phyloP scores from a whole-genome alignment of 2,797 vertebrate species.

The Nasua narica region DNA sequence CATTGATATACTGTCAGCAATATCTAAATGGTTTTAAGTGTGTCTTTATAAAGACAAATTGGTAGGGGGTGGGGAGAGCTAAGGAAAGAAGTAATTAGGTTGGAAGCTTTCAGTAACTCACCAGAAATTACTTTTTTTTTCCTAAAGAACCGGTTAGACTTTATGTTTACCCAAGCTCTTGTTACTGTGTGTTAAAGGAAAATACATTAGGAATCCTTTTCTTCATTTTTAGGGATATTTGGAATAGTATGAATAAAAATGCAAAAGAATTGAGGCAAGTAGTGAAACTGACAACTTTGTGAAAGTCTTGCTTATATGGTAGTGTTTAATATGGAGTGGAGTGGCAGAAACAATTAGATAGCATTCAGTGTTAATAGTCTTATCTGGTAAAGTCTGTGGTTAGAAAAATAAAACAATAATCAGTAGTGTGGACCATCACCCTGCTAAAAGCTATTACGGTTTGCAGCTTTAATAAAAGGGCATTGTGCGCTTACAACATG shows the following conservation, averaged over 20 bases:
- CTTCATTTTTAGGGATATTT: constrained; percentile 35
- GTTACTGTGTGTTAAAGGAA: neutral
- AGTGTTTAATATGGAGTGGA: neutral
- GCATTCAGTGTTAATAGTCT: constrained; percentile 37
- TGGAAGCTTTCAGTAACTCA: constrained; percentile 7
- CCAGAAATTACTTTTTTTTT: neutral
- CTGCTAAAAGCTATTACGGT: constrained; percentile 57
- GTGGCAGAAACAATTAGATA: neutral
- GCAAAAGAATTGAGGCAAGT: neutral
- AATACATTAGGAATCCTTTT: constrained; percentile 25
- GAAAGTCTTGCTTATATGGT: neutral
- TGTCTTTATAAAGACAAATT: constrained; percentile 27
- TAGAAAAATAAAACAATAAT: constrained; percentile 48
- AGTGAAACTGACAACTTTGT: constrained; percentile 29
- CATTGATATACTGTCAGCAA: neutral
- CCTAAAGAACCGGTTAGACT: constrained; percentile 46
- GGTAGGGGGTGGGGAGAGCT: neutral
- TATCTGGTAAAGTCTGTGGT: constrained; percentile 17
- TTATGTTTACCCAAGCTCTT: constrained; percentile 20
- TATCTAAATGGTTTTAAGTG: constrained; percentile 26
- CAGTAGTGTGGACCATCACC: constrained; percentile 15
- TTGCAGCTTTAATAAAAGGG: constrained; percentile 72
- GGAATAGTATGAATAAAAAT: constrained; percentile 46
- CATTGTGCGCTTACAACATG: constrained; percentile 55
- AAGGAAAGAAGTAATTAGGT: neutral